Evolutionary conservation across 2,888 invertebrate genomes (phyloP).

Genomic region (Archips crataeganus): DNA sequence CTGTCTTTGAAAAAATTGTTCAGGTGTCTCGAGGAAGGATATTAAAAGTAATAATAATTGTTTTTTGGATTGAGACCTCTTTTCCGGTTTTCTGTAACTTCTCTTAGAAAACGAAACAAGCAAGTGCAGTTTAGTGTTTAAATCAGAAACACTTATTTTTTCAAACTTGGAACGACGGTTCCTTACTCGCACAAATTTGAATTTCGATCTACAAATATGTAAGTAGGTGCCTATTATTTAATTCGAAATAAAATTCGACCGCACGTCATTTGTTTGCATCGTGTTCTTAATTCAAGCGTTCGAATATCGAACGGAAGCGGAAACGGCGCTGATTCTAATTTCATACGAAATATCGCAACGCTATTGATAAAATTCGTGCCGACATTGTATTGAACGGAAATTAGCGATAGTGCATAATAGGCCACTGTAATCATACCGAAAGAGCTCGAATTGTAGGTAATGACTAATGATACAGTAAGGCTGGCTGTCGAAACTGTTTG

Average conservation of each 20-base stretch:
- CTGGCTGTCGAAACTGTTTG: conserved; percentile 15
- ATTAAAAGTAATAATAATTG: conserved; percentile 25
- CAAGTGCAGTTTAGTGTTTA: not conserved
- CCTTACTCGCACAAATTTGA: not conserved
- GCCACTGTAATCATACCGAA: conserved; percentile 51
- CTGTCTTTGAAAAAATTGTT: conserved; percentile 40
- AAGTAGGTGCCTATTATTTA: not conserved
- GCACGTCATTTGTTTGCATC: conserved; percentile 68
- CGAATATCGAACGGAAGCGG: conserved; percentile 85
- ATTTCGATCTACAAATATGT: not conserved
- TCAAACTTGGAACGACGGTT: not conserved
- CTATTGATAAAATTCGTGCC: conserved; percentile 82
- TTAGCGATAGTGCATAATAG: conserved; percentile 79
- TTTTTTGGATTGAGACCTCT: conserved; percentile 14
- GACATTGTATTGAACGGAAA: conserved; percentile 82
- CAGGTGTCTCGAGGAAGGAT: conserved; percentile 34
- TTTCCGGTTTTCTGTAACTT: not conserved
- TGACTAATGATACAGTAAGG: conserved; percentile 34
- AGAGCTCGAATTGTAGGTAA: conserved; percentile 24
- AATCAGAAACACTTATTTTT: not conserved
- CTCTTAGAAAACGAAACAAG: too few species aligned
- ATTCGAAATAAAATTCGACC: conserved; percentile 11
- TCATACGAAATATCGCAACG: conserved; percentile 82
- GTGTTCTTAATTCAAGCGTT: conserved; percentile 78
- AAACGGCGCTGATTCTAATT: conserved; percentile 85